Percentiles rank a stretch among this genome's conserved stretches.
phyloP scores from a whole-genome alignment of 2,888 invertebrate genomes.

The Drosophila tripunctata region DNA sequence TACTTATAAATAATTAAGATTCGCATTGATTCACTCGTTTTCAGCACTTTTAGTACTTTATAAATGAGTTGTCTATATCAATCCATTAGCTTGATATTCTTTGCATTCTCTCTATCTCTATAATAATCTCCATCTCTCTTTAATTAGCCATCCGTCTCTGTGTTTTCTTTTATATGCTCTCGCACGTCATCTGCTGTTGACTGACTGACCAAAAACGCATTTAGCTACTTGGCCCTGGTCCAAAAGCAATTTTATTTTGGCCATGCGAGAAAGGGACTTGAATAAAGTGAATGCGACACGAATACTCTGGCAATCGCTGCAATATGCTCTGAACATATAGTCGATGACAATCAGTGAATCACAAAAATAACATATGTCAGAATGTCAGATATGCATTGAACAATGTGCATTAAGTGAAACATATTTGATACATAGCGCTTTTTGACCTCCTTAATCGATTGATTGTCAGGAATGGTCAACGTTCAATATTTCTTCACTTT shows the following conservation, averaged over 20 bases:
- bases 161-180: constrained; percentile 13
- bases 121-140: not conserved
- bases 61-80: no score
- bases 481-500: constrained; percentile 30
- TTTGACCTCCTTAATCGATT: constrained; percentile 55
- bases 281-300: constrained; percentile 26
- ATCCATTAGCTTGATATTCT: no score
- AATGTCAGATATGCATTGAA: not conserved
- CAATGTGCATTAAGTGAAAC: constrained; percentile 2
- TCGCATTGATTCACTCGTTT: no score
- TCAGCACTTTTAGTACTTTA: no score
- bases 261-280: constrained; percentile 38
- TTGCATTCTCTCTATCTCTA: not conserved
- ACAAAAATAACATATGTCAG: constrained; percentile 26
- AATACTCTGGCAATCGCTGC: constrained; percentile 5
- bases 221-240: constrained; percentile 59
- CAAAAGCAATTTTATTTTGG: constrained; percentile 54
- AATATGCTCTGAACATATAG: constrained; percentile 6
- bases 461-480: constrained; percentile 30
- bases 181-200: constrained; percentile 49
- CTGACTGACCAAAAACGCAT: constrained; percentile 68
- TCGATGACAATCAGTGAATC: constrained; percentile 15
- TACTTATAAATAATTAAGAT: no score
- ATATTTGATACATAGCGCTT: constrained; percentile 22
- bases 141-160: not conserved